Evolutionary conservation across 1,140 invertebrate species (phyloP), one percentile per base, ranked within the genome.

Genomic region (Pogonomyrmex californicus): DNA sequence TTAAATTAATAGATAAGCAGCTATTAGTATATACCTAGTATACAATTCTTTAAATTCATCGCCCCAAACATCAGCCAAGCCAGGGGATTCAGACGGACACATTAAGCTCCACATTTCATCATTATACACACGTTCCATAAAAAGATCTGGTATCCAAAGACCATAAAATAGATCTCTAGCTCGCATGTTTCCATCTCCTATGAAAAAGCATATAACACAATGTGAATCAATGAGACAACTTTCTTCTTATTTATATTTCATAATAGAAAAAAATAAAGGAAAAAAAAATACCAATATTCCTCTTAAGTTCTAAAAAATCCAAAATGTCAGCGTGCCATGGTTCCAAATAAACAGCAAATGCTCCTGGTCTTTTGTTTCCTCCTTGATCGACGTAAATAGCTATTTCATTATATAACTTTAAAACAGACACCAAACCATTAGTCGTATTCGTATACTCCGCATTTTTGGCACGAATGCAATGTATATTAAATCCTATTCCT

Each of bases 251-350:
- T 97, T 36, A 98, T 96, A 0, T 98, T 98, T 96, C 97, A 98
- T 98, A 89, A 58, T 4, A 68, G 70, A 23, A 95, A 94, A 85
- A 58, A 85, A 87, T 44, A 6, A 38, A 58, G 12, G 33, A 60
- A 33, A 54, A 62, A 6, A 36, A 63, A 60, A 82, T 91, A 51
- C 98, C 99, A 66, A 98, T 99, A 94, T 99, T 99, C 92, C 99
- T 99, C 89, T 98, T 98, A 49, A 99, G 95, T 93, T 99, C 98
- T 62, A 99, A 95, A 95, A 99, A 99, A 82, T 99, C 98, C 95
- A 99, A 99, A 70, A 99, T 96, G 95, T 99, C 99, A 0, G 99
- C 97, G 96, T 99, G 99, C 99, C 99, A 99, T 2, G 99, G 99
- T 94, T 99, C 99, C 33, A 99, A 93, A 93, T 99, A 99, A 85